Evolutionary conservation across 2,113 vertebrate genomes (phyloP), one percentile per base, ranked within the genome.

Genomic region (Cottus gobio): DNA sequence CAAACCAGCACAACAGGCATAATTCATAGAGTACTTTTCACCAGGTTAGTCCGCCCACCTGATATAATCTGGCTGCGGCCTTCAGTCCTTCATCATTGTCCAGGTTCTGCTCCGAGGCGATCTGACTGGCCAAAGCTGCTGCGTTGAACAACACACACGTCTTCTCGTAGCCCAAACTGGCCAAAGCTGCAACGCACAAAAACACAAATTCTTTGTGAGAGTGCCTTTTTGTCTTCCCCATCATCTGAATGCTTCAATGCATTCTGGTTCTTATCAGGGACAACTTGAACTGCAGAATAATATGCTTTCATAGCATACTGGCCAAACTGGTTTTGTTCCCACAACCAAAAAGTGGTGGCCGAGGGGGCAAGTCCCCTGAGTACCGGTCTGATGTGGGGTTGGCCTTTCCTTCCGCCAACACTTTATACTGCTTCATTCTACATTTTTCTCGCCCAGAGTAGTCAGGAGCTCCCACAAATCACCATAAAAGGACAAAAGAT

Each of bases 111-210:
- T 99, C 98, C 7, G 97, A 95, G 80, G 97, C 98, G 18, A 99
- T 99, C 94, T 99, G 98, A 91, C 98, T 99, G 79, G 98, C 97
- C 92, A 99, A 26, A 0, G 98, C 97, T 34, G 97, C 98, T 63
- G 96, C 95, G 75, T 99, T 99, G 93, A 99, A 99, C 91, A 99
- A 87, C 82, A 99, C 97, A 57, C 98, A 99, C 0, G 95, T 99
- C 94, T 99, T 99, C 94, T 99, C 98, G 87, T 99, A 99, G 18
- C 98, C 97, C 94, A 99, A 81, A 93, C 97, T 98, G 71, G 97
- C 96, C 92, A 99, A 92, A 85, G 97, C 98, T 99, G 91, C 71
- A 92, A 89, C 2, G 75, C 52, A 78, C 34, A 82, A 54, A 86
- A 2, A 76, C 18, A 68, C 10, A 31, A 52, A 12, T 24, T 2